Evolutionary conservation across 1,140 invertebrate genomes (phyloP).

Genomic region (Augochlora pura): DNA sequence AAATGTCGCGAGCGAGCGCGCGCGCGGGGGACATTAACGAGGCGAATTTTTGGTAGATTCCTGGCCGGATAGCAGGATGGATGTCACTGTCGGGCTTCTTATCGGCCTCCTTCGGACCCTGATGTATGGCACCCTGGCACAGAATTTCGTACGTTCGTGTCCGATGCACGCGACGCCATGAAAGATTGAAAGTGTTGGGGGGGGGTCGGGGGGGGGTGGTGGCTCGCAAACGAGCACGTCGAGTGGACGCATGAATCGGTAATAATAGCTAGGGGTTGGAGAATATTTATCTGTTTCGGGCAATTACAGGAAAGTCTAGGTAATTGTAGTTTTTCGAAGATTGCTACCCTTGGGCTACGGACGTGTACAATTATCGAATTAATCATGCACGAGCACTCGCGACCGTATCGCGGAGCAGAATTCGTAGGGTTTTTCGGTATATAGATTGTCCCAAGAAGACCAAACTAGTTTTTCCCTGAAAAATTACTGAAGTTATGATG

Average conservation of each 20-base stretch:
- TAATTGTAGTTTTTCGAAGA: neutral
- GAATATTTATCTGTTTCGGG: neutral
- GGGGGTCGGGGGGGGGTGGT: too few species aligned
- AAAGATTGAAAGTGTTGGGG: neutral
- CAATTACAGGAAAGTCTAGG: neutral
- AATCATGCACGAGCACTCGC: neutral
- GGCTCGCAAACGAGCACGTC: neutral
- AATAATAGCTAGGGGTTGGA: neutral
- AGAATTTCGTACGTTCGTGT: neutral
- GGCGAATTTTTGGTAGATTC: slow-evolving; percentile 10
- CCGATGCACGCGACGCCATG: neutral
- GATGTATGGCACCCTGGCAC: neutral
- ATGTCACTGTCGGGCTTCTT: neutral
- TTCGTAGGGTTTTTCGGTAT: too few species aligned
- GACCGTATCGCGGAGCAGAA: too few species aligned
- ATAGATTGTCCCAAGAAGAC: too few species aligned
- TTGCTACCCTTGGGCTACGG: neutral
- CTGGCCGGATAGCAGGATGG: neutral
- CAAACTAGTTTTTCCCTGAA: too few species aligned
- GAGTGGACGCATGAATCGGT: neutral
- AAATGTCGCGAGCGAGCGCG: neutral
- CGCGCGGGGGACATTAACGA: slow-evolving; percentile 4
- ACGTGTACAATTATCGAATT: neutral
- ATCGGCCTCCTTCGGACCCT: neutral
- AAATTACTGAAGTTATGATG: too few species aligned